Evolutionary conservation across 2,113 vertebrate species (phyloP).

Genomic region (Eclectus roratus): DNA sequence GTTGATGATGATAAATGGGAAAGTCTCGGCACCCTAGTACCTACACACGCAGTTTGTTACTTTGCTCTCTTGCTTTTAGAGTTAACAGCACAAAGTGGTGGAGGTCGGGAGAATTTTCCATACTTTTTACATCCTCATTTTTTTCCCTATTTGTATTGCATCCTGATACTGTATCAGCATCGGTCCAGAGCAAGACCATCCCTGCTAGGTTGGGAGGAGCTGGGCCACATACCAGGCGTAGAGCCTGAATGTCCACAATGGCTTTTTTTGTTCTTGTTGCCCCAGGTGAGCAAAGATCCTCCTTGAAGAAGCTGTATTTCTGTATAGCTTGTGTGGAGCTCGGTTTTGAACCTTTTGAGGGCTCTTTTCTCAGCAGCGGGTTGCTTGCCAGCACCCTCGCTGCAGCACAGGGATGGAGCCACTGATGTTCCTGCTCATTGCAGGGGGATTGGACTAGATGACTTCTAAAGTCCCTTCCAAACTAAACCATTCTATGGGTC

Average conservation of each 20-base stretch:
- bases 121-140: not conserved
- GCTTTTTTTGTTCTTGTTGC: not conserved
- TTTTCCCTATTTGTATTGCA: not conserved
- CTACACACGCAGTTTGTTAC: not conserved
- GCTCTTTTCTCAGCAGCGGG: not conserved
- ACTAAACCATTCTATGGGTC: not conserved
- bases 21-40: not conserved
- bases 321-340: not conserved
- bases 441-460: not conserved
- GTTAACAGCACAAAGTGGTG: not conserved
- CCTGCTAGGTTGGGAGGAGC: not conserved
- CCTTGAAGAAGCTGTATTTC: not conserved
- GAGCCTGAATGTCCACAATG: not conserved
- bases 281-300: not conserved
- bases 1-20: not conserved
- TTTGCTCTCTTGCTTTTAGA: not conserved
- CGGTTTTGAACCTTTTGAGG: not conserved
- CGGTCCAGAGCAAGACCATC: not conserved
- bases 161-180: not conserved
- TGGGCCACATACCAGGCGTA: not conserved
- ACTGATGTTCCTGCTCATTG: not conserved
- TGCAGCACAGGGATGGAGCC: rapidly evolving
- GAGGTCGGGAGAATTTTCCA: not conserved
- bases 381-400: not conserved
- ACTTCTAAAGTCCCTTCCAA: not conserved